Evolutionary conservation across 2,888 invertebrate species (phyloP).

Genomic region (Rhingia campestris): DNA sequence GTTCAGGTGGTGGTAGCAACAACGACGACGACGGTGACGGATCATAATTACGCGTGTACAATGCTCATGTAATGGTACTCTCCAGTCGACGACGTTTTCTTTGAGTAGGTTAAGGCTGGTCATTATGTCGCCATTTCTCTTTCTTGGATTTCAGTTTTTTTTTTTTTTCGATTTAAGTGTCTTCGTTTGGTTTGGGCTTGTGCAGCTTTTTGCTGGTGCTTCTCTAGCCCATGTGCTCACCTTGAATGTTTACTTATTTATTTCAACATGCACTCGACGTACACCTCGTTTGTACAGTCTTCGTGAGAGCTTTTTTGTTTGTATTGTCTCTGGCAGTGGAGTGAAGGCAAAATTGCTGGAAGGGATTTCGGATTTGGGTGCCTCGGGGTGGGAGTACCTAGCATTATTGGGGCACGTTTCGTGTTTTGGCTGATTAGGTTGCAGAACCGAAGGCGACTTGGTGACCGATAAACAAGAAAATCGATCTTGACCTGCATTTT

Average conservation of each 20-base stretch:
- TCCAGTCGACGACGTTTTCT: constrained; percentile 50
- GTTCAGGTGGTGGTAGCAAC: not conserved
- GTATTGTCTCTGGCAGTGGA: not conserved
- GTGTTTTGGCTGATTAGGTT: constrained; percentile 61
- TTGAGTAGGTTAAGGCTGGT: constrained; percentile 71
- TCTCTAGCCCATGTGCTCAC: constrained; percentile 40
- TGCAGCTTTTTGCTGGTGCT: constrained; percentile 12
- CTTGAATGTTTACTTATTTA: constrained; percentile 50
- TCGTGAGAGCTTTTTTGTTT: constrained; percentile 40
- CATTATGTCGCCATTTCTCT: constrained; percentile 62
- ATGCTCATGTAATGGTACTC: constrained; percentile 54
- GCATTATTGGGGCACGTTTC: constrained; percentile 50
- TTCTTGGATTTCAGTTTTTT: constrained; percentile 47
- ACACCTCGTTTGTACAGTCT: not conserved
- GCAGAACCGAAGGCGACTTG: constrained; percentile 46
- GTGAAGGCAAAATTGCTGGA: constrained; percentile 27
- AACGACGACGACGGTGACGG: constrained; percentile 9
- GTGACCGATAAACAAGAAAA: constrained; percentile 65
- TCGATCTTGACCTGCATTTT: constrained; percentile 70
- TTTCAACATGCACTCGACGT: constrained; percentile 51
- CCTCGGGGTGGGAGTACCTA: not conserved
- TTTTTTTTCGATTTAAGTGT: not conserved
- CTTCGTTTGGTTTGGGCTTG: not conserved
- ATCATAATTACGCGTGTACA: constrained; percentile 65
- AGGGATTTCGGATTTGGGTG: constrained; percentile 25